These are phyloP conservation scores for Halictus quadricinctus DNA, from an alignment of 2,888 invertebrate genomes.

Conservation along the genomic window DNA sequence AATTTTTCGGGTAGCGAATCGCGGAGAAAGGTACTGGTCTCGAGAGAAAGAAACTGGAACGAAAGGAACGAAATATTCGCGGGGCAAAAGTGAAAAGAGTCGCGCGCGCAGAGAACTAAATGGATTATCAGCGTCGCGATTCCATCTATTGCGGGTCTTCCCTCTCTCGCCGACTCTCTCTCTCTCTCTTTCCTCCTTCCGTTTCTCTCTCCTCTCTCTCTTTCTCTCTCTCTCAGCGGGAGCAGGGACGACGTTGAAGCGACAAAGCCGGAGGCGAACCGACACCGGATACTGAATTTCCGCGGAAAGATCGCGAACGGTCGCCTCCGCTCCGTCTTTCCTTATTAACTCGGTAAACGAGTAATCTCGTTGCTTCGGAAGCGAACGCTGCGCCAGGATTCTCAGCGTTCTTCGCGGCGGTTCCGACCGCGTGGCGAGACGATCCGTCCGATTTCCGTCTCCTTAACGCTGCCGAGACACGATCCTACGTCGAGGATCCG, in stretches of 20 bases:
- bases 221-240: neutral
- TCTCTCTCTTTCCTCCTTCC: neutral
- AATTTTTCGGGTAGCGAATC: neutral
- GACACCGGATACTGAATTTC: constrained; percentile 27
- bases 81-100: constrained; percentile 45
- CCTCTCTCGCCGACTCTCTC: constrained; percentile 3
- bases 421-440: neutral
- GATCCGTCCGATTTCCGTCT: too few species aligned
- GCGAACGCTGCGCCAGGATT: neutral
- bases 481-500: neutral
- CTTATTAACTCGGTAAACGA: constrained; percentile 21
- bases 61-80: constrained; percentile 28
- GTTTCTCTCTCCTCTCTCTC: neutral
- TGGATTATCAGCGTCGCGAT: constrained; percentile 63
- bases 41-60: constrained; percentile 1
- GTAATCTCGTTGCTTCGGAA: constrained; percentile 18
- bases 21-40: neutral
- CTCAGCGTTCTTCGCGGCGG: neutral
- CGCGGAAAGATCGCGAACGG: constrained; percentile 19
- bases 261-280: constrained; percentile 4
- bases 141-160: constrained; percentile 60
- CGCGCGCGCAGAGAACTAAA: constrained; percentile 52
- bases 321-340: neutral
- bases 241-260: neutral
- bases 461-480: neutral